These are phyloP conservation scores for Plebejus argus DNA, from an alignment of 2,888 invertebrate species.

Conservation along the genomic window DNA sequence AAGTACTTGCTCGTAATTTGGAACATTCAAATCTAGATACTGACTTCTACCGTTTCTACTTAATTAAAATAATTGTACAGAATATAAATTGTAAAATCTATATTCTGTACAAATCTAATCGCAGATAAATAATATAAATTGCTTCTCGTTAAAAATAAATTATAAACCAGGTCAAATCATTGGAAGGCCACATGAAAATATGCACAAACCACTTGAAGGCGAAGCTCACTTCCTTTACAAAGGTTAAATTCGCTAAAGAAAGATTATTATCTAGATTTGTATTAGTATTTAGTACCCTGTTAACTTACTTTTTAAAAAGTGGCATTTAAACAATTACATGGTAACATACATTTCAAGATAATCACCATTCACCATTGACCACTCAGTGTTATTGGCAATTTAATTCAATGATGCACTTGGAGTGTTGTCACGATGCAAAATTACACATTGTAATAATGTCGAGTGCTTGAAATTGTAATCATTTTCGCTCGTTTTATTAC, in stretches of 20 bases:
- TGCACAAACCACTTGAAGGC: not conserved
- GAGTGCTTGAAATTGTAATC: not conserved
- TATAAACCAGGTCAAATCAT: conserved; percentile 22
- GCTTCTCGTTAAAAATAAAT: conserved; percentile 12
- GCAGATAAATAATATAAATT: not conserved
- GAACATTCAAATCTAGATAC: too few relatives aligned
- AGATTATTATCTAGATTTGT: not conserved
- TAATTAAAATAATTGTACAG: too few relatives aligned
- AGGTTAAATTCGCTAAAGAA: not conserved
- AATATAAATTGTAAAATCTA: not conserved
- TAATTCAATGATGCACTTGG: not conserved
- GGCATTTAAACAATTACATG: not conserved
- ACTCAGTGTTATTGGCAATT: not conserved
- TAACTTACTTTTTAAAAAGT: not conserved
- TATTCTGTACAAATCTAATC: not conserved
- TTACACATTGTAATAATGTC: not conserved
- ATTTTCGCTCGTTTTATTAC: not conserved
- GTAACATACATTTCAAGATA: not conserved
- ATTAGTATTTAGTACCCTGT: too few relatives aligned
- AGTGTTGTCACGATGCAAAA: not conserved
- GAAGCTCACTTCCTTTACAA: conserved; percentile 5
- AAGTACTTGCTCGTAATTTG: too few relatives aligned
- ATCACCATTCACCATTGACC: not conserved
- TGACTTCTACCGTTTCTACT: too few relatives aligned
- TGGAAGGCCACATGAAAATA: not conserved